A percentile compares a stretch with the other conserved stretches of the same genome.
phyloP scores from a whole-genome alignment of 2,888 invertebrate species.

The Limnephilus rhombicus region DNA sequence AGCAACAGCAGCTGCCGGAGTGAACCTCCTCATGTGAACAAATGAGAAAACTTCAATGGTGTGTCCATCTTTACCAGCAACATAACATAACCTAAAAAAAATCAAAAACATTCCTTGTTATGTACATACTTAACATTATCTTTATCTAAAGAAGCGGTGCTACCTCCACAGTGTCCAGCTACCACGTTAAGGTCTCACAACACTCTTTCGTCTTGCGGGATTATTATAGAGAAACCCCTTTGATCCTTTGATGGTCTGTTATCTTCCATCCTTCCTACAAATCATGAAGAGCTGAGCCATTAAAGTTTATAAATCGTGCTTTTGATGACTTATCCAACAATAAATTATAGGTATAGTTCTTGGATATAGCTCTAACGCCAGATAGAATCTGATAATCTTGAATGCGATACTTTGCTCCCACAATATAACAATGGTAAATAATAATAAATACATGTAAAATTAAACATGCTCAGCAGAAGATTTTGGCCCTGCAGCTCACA shows the following conservation, averaged over 20 bases:
- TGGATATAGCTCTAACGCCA: too few relatives aligned
- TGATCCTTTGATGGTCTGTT: too few relatives aligned
- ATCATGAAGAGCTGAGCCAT: not conserved
- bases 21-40: slow-evolving; percentile 84
- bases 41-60: slow-evolving; percentile 88
- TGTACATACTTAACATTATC: slow-evolving; percentile 15
- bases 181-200: not conserved
- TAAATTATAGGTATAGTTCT: not conserved
- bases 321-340: not conserved
- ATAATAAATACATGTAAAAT: too few relatives aligned
- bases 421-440: too few relatives aligned
- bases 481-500: too few relatives aligned
- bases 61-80: slow-evolving; percentile 89
- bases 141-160: not conserved
- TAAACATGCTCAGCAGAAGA: too few relatives aligned
- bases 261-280: not conserved
- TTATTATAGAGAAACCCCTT: not conserved
- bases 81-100: slow-evolving; percentile 85
- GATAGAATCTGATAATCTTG: too few relatives aligned
- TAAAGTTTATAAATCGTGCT: not conserved
- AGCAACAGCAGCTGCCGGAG: slow-evolving; percentile 89
- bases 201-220: not conserved
- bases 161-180: not conserved
- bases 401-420: too few relatives aligned
- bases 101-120: slow-evolving; percentile 8